Evolutionary conservation across 2,888 invertebrate genomes (phyloP).

Genomic region (Leptarthrus brevirostris): DNA sequence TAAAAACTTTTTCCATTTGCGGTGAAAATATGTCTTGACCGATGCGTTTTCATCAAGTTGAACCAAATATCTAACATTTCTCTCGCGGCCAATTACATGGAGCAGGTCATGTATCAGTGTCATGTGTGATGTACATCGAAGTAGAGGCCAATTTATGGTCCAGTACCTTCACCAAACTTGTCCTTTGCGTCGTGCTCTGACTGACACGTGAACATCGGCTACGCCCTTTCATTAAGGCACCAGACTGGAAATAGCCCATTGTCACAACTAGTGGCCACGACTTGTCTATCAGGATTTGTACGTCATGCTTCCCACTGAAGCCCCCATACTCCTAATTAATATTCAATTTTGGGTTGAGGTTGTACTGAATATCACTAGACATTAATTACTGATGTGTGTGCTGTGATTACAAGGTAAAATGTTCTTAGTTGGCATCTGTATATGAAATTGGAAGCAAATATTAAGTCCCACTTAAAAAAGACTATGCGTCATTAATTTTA

Average conservation of each 20-base stretch:
- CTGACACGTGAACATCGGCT: neutral
- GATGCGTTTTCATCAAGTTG: neutral
- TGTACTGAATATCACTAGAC: no score
- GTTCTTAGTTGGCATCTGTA: no score
- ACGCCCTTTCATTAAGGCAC: neutral
- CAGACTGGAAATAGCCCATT: slow-evolving; percentile 27
- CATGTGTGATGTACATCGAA: neutral
- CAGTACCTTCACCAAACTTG: neutral
- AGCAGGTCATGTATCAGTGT: slow-evolving; percentile 16
- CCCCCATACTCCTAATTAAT: no score
- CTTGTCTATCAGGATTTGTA: slow-evolving; percentile 6
- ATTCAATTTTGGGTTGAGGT: no score
- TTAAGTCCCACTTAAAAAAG: no score
- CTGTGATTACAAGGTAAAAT: no score
- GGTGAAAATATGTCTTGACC: no score
- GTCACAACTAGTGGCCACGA: neutral
- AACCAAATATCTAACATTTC: neutral
- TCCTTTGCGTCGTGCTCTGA: neutral
- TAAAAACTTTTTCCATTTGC: neutral
- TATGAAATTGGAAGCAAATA: no score
- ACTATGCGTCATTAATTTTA: no score
- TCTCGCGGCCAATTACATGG: neutral
- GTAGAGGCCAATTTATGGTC: slow-evolving; percentile 8
- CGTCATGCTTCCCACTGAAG: neutral
- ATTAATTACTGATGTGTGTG: no score